Base-by-base conservation (phyloP, 2,797 vertebrate species). In the Synanceia verrucosa region DNA sequence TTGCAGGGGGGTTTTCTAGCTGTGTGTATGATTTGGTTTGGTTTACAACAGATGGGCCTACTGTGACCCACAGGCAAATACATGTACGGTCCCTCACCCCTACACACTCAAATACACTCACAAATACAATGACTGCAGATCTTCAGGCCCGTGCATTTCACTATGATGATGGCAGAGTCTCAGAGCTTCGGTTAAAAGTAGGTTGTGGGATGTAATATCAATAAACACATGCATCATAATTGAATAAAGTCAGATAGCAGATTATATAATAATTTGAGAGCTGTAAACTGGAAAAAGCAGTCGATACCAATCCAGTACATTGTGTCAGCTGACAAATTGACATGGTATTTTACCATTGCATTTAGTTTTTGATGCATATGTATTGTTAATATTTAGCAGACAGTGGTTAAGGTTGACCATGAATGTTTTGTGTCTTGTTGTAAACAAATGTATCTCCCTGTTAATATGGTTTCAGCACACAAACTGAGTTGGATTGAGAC, bases 11-110 rank as follows among this genome's bases (percentile, higher is more conserved):
- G 61, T 81, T 76, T 78, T 90, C 88, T 90, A 82, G 76, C 87
- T 89, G 86, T 89, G 87, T 91, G 76, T 91, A 83, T 91, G 88
- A 90, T 91, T 92, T 85, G 48, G 81, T 89, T 90, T 90, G 78
- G 70, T 83, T 90, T 82, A 87, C 71, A 92, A 85, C 93, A 94
- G 93, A 94, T 94, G 93, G 93, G 88, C 89, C 89, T 76, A 89
- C 90, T 93, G 93, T 89, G 93, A 94, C 88, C 84, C 82, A 88
- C 76, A 83, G 87, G 90, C 88, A 73, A 87, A 81, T 76, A 58
- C 60, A 84, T 71, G 78, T 69, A 74, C n/a, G n/a, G 47, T 69
- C 77, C 70, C 62, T 59, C 26, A 61, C 70, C 65, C 23, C 52
- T 47, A 10, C 41, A 16, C 18, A 73, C 58, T 56, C 65, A 53